Evolutionary conservation across 2,888 invertebrate species (phyloP).

Genomic region (Heteromyza rotundicornis): DNA sequence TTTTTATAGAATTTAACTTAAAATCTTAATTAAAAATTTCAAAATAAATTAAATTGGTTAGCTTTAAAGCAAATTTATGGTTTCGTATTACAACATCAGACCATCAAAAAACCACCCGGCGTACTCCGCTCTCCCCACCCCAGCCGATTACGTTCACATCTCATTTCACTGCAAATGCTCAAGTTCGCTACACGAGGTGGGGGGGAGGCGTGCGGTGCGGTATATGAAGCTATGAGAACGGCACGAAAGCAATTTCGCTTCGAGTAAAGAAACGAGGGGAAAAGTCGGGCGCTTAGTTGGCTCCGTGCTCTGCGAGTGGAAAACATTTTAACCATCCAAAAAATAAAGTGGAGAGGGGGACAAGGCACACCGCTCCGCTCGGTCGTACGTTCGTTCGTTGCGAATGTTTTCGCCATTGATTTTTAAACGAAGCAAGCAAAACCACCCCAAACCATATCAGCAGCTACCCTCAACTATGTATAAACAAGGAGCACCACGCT

Average conservation of each 20-base stretch:
- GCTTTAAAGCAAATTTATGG: neutral
- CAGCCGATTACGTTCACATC: conserved; percentile 26
- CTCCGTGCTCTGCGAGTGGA: conserved; percentile 9
- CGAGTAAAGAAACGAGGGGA: conserved; percentile 18
- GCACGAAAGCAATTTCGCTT: neutral
- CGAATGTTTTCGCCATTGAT: conserved; percentile 38
- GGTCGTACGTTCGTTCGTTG: neutral
- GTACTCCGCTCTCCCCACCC: conserved; percentile 5
- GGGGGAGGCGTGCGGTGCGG: conserved; percentile 28
- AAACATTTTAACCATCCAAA: conserved; percentile 6
- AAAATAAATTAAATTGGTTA: neutral
- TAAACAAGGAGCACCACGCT: neutral
- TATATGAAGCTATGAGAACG: neutral
- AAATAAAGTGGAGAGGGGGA: neutral
- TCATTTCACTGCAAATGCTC: conserved; percentile 28
- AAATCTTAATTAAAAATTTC: neutral
- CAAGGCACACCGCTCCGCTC: neutral
- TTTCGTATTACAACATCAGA: no score
- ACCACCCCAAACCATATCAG: conserved; percentile 7
- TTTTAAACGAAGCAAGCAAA: conserved; percentile 34
- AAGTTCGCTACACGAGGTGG: conserved; percentile 30
- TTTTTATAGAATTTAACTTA: neutral
- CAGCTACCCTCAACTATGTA: neutral
- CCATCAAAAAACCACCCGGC: neutral
- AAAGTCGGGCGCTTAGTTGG: neutral